phyloP scores from a whole-genome alignment of 1,140 invertebrate genomes.

The Pygmarrhopalites habei region DNA sequence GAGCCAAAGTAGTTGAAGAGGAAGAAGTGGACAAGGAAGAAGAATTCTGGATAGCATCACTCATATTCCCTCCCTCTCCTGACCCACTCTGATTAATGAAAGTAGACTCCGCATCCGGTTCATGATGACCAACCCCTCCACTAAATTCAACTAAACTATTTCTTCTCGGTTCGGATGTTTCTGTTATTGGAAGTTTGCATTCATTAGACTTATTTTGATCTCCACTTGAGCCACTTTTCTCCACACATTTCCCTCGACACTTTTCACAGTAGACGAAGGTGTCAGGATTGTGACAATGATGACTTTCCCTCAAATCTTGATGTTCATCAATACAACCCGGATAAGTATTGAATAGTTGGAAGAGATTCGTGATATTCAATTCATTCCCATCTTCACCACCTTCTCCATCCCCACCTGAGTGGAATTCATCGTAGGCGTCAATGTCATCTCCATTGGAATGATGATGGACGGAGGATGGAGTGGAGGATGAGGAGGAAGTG shows the following conservation, averaged over 20 bases:
- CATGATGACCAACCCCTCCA: conserved; percentile 47
- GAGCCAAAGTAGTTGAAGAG: too few species aligned
- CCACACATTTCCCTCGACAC: conserved; percentile 10
- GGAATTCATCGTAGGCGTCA: not conserved
- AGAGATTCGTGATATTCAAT: conserved; percentile 6
- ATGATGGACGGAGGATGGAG: not conserved
- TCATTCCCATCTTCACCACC: not conserved
- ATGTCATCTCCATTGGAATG: not conserved
- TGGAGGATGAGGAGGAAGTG: not conserved
- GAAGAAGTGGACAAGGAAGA: too few species aligned
- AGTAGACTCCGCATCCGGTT: not conserved
- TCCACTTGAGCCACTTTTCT: conserved; percentile 2
- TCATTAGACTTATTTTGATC: conserved; percentile 3
- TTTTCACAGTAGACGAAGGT: conserved; percentile 27
- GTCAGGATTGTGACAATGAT: conserved; percentile 23
- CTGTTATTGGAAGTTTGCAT: conserved; percentile 26
- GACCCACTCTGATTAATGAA: too few species aligned
- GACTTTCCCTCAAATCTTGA: conserved; percentile 11
- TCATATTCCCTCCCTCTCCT: too few species aligned
- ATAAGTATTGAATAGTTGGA: conserved; percentile 16
- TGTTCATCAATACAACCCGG: conserved; percentile 18
- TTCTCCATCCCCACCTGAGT: not conserved
- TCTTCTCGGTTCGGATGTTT: conserved; percentile 39
- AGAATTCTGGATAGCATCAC: too few species aligned
- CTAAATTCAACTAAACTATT: conserved; percentile 51